phyloP scores from a whole-genome alignment of 2,888 invertebrate genomes.

The Tryphoninae sp. region DNA sequence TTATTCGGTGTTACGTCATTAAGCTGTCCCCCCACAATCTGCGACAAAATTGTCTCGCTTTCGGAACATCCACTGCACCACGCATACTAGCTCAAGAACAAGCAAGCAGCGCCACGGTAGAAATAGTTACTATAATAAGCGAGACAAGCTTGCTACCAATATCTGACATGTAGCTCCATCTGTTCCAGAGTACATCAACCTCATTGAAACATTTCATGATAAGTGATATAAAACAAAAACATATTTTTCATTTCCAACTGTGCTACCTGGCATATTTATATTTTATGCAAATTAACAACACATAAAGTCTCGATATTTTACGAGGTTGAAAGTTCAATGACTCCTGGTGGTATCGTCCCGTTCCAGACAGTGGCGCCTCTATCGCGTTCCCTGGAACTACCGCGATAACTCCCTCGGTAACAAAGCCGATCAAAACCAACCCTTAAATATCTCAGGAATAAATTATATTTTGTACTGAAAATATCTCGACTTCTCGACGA shows the following conservation, averaged over 20 bases:
- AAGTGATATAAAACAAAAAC: background rate
- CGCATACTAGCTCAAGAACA: too few species aligned
- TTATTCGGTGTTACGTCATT: background rate
- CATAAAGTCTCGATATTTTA: background rate
- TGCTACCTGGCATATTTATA: background rate
- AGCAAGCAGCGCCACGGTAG: background rate
- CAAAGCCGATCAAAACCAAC: background rate
- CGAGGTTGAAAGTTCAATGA: background rate
- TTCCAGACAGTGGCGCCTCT: constrained; percentile 44
- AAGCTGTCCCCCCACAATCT: background rate
- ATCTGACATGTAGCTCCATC: constrained; percentile 44
- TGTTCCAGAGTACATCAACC: background rate
- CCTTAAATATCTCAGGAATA: background rate
- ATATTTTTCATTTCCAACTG: background rate
- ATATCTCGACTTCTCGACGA: too few species aligned
- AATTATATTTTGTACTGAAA: too few species aligned
- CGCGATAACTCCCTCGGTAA: constrained; percentile 36
- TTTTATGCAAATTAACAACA: background rate
- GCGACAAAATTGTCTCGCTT: too few species aligned
- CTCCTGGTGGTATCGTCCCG: background rate
- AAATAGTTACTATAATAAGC: background rate
- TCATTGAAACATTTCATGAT: background rate
- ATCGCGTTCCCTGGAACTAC: background rate
- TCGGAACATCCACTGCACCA: too few species aligned
- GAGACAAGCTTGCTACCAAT: too few species aligned